Percentiles rank a stretch among this genome's conserved stretches.
Conservation (phyloP, 2,888 invertebrate genomes). For the Sisyra terminalis region DNA sequence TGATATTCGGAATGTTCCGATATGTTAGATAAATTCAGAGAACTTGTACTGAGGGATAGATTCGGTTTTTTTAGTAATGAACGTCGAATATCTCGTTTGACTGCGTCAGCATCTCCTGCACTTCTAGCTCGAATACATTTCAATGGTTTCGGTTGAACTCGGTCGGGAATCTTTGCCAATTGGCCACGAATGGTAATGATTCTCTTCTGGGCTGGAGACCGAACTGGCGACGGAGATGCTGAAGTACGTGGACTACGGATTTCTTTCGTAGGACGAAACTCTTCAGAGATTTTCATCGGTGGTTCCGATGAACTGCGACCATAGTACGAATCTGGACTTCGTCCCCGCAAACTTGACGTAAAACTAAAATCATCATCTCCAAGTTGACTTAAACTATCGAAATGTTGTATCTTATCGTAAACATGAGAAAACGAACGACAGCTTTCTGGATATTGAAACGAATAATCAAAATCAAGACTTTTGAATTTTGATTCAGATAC, state of each 20-base stretch:
- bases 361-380: slow-evolving; percentile 22
- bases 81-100: slow-evolving; percentile 11
- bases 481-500: slow-evolving; percentile 57
- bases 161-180: slow-evolving; percentile 19
- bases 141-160: slow-evolving; percentile 23
- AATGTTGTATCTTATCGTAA: slow-evolving; percentile 21
- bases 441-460: slow-evolving; percentile 12
- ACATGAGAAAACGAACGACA: slow-evolving; percentile 12
- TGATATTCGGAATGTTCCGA: slow-evolving; percentile 44
- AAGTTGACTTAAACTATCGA: slow-evolving; percentile 21
- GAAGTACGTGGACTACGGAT: slow-evolving; percentile 13
- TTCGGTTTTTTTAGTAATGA: slow-evolving; percentile 14
- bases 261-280: slow-evolving; percentile 20
- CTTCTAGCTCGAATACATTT: slow-evolving; percentile 44
- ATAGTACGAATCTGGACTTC: slow-evolving; percentile 26
- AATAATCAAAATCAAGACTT: slow-evolving; percentile 33
- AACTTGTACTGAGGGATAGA: slow-evolving; percentile 27
- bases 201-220: slow-evolving; percentile 49
- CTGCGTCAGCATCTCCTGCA: slow-evolving; percentile 41
- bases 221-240: slow-evolving; percentile 38
- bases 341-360: slow-evolving; percentile 18
- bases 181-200: slow-evolving; percentile 33
- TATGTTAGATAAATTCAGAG: slow-evolving; percentile 24
- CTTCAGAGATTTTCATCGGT: slow-evolving; percentile 29
- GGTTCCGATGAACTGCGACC: slow-evolving; percentile 48